Percentiles rank a stretch among this genome's conserved stretches.
phyloP scores from a whole-genome alignment of 2,113 vertebrate species.

The Lonchura striata region DNA sequence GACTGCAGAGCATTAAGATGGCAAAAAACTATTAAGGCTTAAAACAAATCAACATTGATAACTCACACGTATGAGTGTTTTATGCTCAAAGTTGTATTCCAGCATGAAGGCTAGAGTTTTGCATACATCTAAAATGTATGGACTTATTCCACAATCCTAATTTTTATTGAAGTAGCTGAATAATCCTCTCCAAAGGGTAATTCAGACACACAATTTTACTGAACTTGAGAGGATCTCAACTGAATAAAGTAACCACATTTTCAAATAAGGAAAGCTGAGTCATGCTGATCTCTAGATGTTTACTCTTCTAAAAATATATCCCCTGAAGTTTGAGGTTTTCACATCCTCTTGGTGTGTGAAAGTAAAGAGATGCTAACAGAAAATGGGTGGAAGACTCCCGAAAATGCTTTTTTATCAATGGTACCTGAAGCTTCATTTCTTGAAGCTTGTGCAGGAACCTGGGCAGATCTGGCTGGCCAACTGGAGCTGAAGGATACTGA shows the following conservation, averaged over 20 bases:
- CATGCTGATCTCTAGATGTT: not conserved
- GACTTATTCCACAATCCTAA: not conserved
- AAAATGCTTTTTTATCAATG: not conserved
- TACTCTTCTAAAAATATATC: not conserved
- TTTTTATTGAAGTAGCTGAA: not conserved
- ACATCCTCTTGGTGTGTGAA: not conserved
- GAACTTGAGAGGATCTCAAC: not conserved
- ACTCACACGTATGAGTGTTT: rapidly evolving
- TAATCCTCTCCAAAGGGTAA: not conserved
- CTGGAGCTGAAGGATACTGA: not conserved
- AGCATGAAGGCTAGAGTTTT: not conserved
- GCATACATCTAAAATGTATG: not conserved
- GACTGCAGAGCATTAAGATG: not conserved
- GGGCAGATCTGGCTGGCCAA: too few relatives aligned
- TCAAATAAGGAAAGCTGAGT: not conserved
- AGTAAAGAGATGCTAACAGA: not conserved
- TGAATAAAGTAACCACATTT: not conserved
- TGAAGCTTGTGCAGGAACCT: not conserved
- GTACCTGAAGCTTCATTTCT: not conserved
- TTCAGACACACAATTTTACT: not conserved
- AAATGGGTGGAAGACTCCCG: not conserved
- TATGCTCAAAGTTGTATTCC: not conserved
- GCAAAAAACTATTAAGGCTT: not conserved
- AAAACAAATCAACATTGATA: not conserved
- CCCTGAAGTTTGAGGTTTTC: not conserved